phyloP scores from a whole-genome alignment of 2,113 vertebrate species.

The Nycticebus coucang region DNA sequence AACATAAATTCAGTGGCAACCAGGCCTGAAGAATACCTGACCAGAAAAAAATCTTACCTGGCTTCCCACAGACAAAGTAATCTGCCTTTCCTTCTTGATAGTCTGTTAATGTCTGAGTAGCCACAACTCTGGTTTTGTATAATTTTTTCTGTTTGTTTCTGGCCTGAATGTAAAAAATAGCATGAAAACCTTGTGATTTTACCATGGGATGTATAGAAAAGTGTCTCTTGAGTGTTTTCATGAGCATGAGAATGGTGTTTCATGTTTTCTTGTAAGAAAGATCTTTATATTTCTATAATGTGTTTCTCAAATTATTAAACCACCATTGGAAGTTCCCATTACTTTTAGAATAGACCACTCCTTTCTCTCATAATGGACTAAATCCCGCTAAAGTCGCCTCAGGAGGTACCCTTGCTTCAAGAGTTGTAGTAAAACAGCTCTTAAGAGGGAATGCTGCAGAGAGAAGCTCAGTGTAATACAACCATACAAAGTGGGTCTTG shows the following conservation, averaged over 20 bases:
- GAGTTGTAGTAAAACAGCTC: neutral
- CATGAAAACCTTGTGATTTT: neutral
- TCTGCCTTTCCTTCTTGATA: neutral
- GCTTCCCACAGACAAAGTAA: neutral
- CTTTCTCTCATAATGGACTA: neutral
- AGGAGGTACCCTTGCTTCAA: neutral
- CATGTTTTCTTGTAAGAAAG: neutral
- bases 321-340: neutral
- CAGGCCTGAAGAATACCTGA: neutral
- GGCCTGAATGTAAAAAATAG: neutral
- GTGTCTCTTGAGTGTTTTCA: neutral
- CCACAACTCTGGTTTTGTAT: neutral
- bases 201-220: neutral
- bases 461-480: no score
- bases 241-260: neutral
- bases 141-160: neutral
- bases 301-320: neutral
- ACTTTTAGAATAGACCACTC: neutral
- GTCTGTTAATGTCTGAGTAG: neutral
- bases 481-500: no score
- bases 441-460: no score
- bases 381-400: neutral
- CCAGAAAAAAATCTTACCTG: neutral
- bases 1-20: neutral
- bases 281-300: neutral